These are phyloP conservation scores for Rhynchopsitta pachyrhyncha DNA, from an alignment of 2,113 vertebrate genomes.

Conservation along the genomic window DNA sequence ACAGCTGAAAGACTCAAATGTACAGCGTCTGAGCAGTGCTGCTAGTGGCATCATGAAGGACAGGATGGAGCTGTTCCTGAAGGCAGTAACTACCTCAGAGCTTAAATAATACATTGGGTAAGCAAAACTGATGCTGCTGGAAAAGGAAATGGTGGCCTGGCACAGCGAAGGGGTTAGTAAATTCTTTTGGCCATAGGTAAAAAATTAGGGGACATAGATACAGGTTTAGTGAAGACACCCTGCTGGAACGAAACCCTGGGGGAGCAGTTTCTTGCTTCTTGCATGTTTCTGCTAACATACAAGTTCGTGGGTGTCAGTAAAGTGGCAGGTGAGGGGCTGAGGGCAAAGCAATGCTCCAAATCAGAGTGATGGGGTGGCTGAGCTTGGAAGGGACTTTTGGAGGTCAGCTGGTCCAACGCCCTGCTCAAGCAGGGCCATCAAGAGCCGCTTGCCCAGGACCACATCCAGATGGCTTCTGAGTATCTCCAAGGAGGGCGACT, in stretches of 20 bases:
- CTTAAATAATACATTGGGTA: not conserved
- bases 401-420: not conserved
- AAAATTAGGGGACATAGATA: not conserved
- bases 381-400: not conserved
- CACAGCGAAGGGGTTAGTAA: not conserved
- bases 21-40: not conserved
- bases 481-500: not conserved
- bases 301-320: not conserved
- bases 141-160: not conserved
- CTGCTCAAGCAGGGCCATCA: not conserved
- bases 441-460: not conserved
- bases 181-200: not conserved
- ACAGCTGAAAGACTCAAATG: fast-evolving
- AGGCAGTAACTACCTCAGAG: not conserved
- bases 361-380: not conserved
- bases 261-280: not conserved
- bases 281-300: not conserved
- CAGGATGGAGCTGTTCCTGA: not conserved
- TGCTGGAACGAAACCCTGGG: not conserved
- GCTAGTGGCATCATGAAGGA: not conserved
- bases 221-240: not conserved
- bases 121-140: not conserved
- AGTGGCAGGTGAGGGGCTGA: not conserved
- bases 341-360: not conserved
- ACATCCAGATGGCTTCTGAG: not conserved